Evolutionary conservation across 2,113 vertebrate species (phyloP), one percentile per base, ranked within the genome.

Genomic region (Carollia perspicillata): DNA sequence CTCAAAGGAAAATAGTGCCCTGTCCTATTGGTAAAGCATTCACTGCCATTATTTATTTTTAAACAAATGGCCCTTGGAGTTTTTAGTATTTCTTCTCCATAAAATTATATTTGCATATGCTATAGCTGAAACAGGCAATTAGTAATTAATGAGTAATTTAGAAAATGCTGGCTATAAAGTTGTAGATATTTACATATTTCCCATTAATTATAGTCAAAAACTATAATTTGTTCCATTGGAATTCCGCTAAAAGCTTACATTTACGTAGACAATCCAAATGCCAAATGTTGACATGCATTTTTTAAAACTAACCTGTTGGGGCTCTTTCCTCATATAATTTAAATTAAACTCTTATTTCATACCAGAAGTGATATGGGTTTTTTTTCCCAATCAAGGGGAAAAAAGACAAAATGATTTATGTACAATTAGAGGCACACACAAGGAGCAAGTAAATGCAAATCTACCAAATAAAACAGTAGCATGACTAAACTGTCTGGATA

Each of bases 91-190:
- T 97, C 84, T 96, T 97, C 84, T 97, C 87, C 97, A 60, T 95
- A 65, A 93, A 95, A 96, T 89, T 94, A 71, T 89, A 97, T 98
- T 97, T 98, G 81, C 97, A 97, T 98, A 97, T 94, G 74, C 69
- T 97, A 88, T 95, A 97, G 93, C 97, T 98, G 94, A 98, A 98
- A 98, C 98, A 96, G 80, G 87, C 96, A 98, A 98, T 98, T 98
- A 98, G 97, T 97, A 97, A 98, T 98, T 98, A 97, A 97, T 97
- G 96, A 98, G 97, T 98, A 98, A 98, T 98, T 98, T 98, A 98
- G 98, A 87, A 89, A 9, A 95, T 68, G 81, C n/a, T 87, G 88
- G 79, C 96, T 98, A 97, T 97, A 98, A 98, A 98, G 91, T 97
- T 97, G 78, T 97, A 98, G 93, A 90, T 98, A 98, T 98, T 98